Percentiles rank a stretch among this genome's conserved stretches.
phyloP scores from a whole-genome alignment of 2,797 vertebrate species.

The Aplochiton taeniatus region DNA sequence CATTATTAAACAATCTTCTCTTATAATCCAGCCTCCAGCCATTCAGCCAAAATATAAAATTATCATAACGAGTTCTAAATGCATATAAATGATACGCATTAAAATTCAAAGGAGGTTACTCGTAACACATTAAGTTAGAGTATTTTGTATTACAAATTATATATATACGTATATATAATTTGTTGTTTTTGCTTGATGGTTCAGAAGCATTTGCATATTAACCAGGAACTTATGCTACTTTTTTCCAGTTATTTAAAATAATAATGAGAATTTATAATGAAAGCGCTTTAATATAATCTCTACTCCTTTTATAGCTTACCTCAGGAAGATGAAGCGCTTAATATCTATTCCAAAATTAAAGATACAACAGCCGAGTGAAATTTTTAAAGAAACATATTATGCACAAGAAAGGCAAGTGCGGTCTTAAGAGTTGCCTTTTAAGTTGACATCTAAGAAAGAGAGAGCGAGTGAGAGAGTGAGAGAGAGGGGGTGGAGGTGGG shows the following conservation, averaged over 20 bases:
- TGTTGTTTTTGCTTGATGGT: too few relatives aligned
- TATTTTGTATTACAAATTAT: slow-evolving; percentile 39
- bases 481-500: too few relatives aligned
- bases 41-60: slow-evolving; percentile 81
- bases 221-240: too few relatives aligned
- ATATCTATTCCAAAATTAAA: slow-evolving; percentile 60
- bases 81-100: slow-evolving; percentile 79
- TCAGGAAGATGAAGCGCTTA: slow-evolving; percentile 59
- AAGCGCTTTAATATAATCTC: slow-evolving; percentile 27
- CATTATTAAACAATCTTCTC: slow-evolving; percentile 71
- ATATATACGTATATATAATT: too few relatives aligned
- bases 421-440: slow-evolving; percentile 67
- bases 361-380: slow-evolving; percentile 64
- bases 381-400: slow-evolving; percentile 61
- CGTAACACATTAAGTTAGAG: slow-evolving; percentile 30
- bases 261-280: slow-evolving; percentile 48
- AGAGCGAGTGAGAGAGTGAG: too few relatives aligned
- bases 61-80: slow-evolving; percentile 83
- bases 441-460: too few relatives aligned
- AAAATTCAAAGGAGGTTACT: slow-evolving; percentile 60
- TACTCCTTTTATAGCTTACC: slow-evolving; percentile 43
- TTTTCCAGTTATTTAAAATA: too few relatives aligned
- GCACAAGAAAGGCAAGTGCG: slow-evolving; percentile 53
- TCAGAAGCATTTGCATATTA: too few relatives aligned
- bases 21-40: slow-evolving; percentile 74